These are phyloP conservation scores for Leptinotarsa tumamoca DNA, from an alignment of 2,888 invertebrate genomes.

Conservation along the genomic window DNA sequence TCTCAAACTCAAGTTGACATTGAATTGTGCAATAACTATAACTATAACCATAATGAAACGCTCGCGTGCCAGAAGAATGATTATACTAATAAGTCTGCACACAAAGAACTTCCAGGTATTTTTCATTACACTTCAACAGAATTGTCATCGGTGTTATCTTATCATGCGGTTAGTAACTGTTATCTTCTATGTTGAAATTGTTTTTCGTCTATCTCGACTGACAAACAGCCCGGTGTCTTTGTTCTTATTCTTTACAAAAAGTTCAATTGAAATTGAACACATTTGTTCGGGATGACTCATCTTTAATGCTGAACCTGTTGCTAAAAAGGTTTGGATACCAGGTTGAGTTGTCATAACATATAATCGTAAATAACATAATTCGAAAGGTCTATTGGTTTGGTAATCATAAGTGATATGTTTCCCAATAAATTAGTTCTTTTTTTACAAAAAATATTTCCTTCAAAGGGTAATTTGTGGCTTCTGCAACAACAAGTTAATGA, in stretches of 20 bases:
- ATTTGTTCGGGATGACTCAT: too few species aligned
- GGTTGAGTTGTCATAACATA: too few species aligned
- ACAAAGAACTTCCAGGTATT: conserved; percentile 21
- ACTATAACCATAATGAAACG: background rate
- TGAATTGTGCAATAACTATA: background rate
- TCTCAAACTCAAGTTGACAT: background rate
- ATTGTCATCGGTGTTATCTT: conserved; percentile 26
- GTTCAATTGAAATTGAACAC: too few species aligned
- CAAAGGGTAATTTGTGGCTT: too few species aligned
- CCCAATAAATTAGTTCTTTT: too few species aligned
- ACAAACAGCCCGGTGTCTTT: background rate
- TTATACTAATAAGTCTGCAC: background rate
- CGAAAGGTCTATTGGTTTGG: too few species aligned
- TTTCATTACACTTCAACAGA: conserved; percentile 13
- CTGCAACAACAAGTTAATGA: too few species aligned
- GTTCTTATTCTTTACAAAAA: conserved; percentile 1
- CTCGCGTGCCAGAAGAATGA: background rate
- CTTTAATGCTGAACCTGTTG: too few species aligned
- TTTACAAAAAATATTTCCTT: too few species aligned
- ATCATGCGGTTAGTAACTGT: conserved; percentile 20
- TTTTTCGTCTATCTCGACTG: conserved; percentile 17
- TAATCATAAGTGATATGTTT: too few species aligned
- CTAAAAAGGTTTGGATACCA: too few species aligned
- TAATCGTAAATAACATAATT: too few species aligned
- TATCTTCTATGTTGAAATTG: conserved; percentile 21